Base-by-base conservation (phyloP, 1,140 invertebrate species). In the Cataglyphis hispanica region DNA sequence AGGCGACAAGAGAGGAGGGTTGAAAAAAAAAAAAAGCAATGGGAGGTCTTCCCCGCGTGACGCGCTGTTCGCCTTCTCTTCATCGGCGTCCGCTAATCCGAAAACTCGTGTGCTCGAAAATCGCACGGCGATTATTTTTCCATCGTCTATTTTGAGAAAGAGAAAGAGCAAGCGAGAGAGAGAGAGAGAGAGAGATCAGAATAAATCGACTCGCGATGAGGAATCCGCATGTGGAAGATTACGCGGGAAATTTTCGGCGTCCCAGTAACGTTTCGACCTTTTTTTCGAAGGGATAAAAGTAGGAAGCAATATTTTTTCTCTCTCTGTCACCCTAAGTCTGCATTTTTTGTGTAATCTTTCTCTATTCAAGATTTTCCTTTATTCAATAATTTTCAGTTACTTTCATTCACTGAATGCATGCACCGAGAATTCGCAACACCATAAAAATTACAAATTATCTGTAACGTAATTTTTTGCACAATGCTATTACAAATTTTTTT, bases 81-180 rank as follows among this genome's bases (percentile, higher is more conserved):
- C 27, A 27, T 84, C 58, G 56, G 43, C 56, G 76, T 31, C 61
- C 34, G 67, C 78, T 83, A 83, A 83, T 83, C 78, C 78, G 78
- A 83, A 72, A 83, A 83, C 78, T 60, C 78, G 53, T 53, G 77
- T 60, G 78, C 78, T 74, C 78, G 78, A 83, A 83, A 83, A 83
- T 81, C 67, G 78, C 40, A 7, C 78, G 78, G 72, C 67, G 78
- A 83, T 74, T 72, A 83, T 83, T 83, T n/a, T n/a, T 63, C 46
- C 50, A n/a, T 72, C 66, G 78, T 63, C 37, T 60, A 31, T 83
- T 83, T 74, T 25, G 53, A 31, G 25, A 11, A 69, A 74, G 76
- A 43, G 27, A 69, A 22, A 31, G 37, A 25, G n/a, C n/a, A n/a
- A n/a, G n/a, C n/a, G 56, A 43, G 60, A 56, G 13, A 22, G 31